These are phyloP conservation scores for Cordilura impudica DNA, from an alignment of 2,888 invertebrate genomes.

Conservation along the genomic window DNA sequence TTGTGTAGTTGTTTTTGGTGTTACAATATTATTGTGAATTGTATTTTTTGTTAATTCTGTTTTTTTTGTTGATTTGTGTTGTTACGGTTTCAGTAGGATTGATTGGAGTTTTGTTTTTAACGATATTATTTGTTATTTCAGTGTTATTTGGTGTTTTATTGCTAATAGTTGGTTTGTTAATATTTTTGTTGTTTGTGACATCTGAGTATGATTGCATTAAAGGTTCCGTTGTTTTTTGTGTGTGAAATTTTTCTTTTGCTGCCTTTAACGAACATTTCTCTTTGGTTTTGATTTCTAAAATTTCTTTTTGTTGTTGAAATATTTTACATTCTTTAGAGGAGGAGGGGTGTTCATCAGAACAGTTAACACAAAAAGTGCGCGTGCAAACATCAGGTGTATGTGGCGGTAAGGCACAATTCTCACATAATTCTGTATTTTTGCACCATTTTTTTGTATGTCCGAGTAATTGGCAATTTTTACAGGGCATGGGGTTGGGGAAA, in stretches of 20 bases:
- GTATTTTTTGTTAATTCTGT: neutral
- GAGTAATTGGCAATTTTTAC: slow-evolving; percentile 30
- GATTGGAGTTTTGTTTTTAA: too few relatives aligned
- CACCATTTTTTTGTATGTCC: slow-evolving; percentile 45
- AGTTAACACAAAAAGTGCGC: too few relatives aligned
- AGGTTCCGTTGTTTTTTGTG: too few relatives aligned
- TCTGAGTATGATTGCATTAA: slow-evolving; percentile 2
- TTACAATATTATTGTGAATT: neutral
- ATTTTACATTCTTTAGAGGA: too few relatives aligned
- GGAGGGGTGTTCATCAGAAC: too few relatives aligned
- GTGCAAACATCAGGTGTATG: too few relatives aligned
- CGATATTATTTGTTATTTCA: neutral
- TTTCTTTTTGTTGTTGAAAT: too few relatives aligned
- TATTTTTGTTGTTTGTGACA: neutral
- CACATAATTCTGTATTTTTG: slow-evolving; percentile 16
- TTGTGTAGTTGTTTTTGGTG: neutral
- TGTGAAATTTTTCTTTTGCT: neutral
- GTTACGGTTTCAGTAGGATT: too few relatives aligned
- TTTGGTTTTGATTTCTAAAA: slow-evolving; percentile 40
- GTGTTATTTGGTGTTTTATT: neutral
- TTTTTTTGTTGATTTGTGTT: neutral
- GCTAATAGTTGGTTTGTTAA: neutral
- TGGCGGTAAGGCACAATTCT: too few relatives aligned
- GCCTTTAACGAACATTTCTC: slow-evolving; percentile 10
- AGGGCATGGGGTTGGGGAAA: slow-evolving; percentile 38